Base-by-base conservation (phyloP, 1,140 invertebrate species). In the Micrasema minimum region DNA sequence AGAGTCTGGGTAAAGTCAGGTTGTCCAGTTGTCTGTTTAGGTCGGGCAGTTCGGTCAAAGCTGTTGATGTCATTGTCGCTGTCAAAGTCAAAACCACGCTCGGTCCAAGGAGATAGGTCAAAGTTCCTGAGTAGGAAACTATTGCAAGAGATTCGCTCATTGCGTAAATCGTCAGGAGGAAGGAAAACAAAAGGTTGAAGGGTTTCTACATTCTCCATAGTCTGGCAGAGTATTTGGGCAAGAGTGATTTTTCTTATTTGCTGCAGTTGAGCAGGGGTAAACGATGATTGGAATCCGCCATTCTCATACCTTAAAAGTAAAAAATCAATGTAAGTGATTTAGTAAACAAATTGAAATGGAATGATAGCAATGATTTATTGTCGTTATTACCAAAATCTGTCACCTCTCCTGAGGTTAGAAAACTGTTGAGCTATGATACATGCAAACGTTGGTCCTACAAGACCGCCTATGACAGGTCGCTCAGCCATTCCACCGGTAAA, bases 381-480 rank as follows among this genome's bases (percentile, higher is more conserved):
- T n/a, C n/a, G n/a, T 26, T 10, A 14, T 55, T 23, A 93, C 94
- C 96, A 98, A 80, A 97, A 98, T 71, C 96, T 82, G 84, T 98
- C 96, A 31, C 96, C 96, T 79, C 92, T 92, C 3, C 94, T 88
- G 0, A 96, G 80, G 77, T 95, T 92, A 20, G 89, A 87, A 78
- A 98, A 98, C 78, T 98, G 96, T 76, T 96, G 93, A 0, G 93
- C 96, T 14, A 99, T 93, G 66, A 99, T 95, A 78, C 97, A 99
- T 50, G 95, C 95, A 78, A 99, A 96, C 0, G 96, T 98, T 0
- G 97, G 96, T 0, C 97, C 97, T 0, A 98, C 93, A 0, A 98
- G 78, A 2, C 93, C 96, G 10, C 93, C 94, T 1, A 87, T 81
- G 0, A 96, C 88, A 0, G 91, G 89, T 11, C 89, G 88, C 78